Percentiles rank a stretch among this genome's conserved stretches.
These are phyloP conservation scores for Mastacembelus armatus DNA, from an alignment of 2,797 vertebrate genomes.

Conservation along the genomic window DNA sequence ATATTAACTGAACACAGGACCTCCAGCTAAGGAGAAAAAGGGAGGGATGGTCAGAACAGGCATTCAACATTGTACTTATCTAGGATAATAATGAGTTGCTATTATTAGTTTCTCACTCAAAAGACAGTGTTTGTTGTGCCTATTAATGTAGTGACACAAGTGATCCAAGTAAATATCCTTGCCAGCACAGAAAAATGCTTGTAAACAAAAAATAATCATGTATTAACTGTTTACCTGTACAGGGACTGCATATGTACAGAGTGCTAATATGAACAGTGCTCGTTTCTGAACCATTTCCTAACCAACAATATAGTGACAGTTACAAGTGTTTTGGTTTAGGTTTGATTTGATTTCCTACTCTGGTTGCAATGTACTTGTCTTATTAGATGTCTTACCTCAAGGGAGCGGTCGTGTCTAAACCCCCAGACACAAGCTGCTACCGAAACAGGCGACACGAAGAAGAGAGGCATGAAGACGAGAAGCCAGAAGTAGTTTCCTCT, in stretches of 20 bases:
- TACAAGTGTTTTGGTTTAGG: background rate
- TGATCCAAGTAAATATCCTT: no score
- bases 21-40: conserved; percentile 88
- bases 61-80: background rate
- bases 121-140: no score
- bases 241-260: no score
- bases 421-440: conserved; percentile 99
- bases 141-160: no score
- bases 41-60: background rate
- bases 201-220: no score
- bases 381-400: conserved; percentile 86
- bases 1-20: conserved; percentile 99
- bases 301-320: background rate
- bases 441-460: conserved; percentile 97
- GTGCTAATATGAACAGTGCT: no score
- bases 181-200: no score
- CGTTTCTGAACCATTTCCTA: no score
- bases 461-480: conserved; percentile 97
- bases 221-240: no score
- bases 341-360: background rate
- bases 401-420: conserved; percentile 95
- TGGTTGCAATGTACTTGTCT: background rate
- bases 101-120: background rate
- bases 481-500: conserved; percentile 94
- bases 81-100: background rate